Evolutionary conservation across 23 tunicate genomes (phyloP), one percentile per base, ranked within the genome.

Genomic region (Halocynthia aurantium): DNA sequence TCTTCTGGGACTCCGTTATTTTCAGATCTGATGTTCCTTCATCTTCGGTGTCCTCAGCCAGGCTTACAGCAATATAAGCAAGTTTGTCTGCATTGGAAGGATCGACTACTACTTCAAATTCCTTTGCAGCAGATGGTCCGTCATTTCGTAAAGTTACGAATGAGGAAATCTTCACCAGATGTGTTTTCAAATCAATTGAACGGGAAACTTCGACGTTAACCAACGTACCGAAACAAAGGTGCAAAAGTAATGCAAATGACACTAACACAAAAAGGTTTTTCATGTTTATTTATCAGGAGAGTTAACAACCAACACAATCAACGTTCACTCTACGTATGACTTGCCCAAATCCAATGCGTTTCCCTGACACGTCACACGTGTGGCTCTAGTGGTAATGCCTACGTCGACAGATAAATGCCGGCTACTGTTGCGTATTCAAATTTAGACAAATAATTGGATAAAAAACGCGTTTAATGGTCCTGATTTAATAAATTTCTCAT

Each of bases 191-290:
- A 80, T 94, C 95, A 8, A 94, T 88, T 19, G 77, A 79, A 8
- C 99, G 78, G 22, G 60, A n/a, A 52, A 94, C 99, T 52, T 94
- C 89, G 53, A 85, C 87, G 69, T 94, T 94, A 2, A 88, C 87
- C 85, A 88, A 88, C 17, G 76, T 62, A 22, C 87, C 96, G 5
- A 7, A n/a, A 77, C 81, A 60, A 60, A 15, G 17, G n/a, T 15
- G 64, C 17, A 60, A 15, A 17, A 60, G 64, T 2, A 17, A 60
- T 60, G 17, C 64, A 15, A 15, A 60, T n/a, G 64, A 60, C 64
- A 15, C 64, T 60, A 60, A 15, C 64, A n/a, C 64, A 60, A 60
- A 60, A 31, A 31, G 44, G 44, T 31, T 31, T 31, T 31, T 31
- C 44, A 31, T 31, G 44, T 31, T 31, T 31, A 31, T 31, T 31